These are phyloP conservation scores for Lateolabrax maculatus DNA, from an alignment of 2,797 vertebrate species.

Conservation along the genomic window DNA sequence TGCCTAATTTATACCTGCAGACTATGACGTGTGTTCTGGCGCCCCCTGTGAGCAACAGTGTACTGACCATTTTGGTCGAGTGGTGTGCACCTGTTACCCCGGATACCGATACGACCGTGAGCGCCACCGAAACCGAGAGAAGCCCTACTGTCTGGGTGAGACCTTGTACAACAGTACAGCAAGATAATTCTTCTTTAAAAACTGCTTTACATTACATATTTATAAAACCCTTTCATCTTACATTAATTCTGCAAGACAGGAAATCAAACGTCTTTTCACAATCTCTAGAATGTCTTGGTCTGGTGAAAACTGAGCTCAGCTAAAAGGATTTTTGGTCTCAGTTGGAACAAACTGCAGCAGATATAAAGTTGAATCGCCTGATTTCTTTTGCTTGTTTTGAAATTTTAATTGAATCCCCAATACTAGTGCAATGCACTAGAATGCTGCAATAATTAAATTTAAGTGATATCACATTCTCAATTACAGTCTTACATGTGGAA, in stretches of 20 bases:
- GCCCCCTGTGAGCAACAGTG: constrained; percentile 98
- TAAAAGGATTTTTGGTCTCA: constrained; percentile 1
- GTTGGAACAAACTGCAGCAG: constrained; percentile 4
- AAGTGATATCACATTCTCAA: neutral
- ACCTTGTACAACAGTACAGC: neutral
- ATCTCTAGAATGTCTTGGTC: neutral
- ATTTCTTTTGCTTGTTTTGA: neutral
- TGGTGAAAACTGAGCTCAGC: neutral
- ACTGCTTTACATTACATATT: neutral
- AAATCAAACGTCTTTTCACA: neutral
- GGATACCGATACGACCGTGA: constrained; percentile 97
- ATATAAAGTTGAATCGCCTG: neutral
- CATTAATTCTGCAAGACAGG: neutral
- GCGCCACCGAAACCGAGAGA: constrained; percentile 92
- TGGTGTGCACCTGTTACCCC: constrained; percentile 95
- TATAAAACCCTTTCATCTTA: neutral
- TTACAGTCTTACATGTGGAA: neutral
- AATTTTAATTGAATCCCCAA: neutral
- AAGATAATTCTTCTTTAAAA: neutral
- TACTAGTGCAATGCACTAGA: neutral
- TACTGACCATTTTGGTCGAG: constrained; percentile 96
- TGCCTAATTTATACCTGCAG: constrained; percentile 61
- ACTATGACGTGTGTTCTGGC: constrained; percentile 94
- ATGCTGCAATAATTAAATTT: neutral
- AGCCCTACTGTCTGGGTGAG: constrained; percentile 95